Conservation (phyloP, 2,888 invertebrate genomes). For the Meiosimyza decipiens region DNA sequence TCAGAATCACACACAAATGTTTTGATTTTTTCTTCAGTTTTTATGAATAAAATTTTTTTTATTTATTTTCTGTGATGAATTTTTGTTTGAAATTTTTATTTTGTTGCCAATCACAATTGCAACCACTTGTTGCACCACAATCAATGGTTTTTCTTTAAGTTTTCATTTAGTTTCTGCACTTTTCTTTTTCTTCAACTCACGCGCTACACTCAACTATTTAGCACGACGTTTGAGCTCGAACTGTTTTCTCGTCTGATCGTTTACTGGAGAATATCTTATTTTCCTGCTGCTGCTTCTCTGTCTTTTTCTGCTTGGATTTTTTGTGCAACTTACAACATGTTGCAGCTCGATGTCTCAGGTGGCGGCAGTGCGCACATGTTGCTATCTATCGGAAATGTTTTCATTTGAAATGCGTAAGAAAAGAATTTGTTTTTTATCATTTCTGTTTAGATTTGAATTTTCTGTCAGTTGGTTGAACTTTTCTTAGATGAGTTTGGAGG, state of each 20-base stretch:
- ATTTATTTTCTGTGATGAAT: not conserved
- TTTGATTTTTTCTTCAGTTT: conserved; percentile 23
- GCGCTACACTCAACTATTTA: conserved; percentile 42
- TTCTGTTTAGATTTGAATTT: too few relatives aligned
- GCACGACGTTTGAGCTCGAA: conserved; percentile 49
- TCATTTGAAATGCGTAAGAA: not conserved
- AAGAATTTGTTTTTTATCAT: too few relatives aligned
- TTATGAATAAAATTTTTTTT: not conserved
- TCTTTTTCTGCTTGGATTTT: not conserved
- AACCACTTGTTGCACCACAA: conserved; percentile 5
- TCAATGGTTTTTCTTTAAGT: not conserved
- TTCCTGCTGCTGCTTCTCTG: not conserved
- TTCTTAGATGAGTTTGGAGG: too few relatives aligned
- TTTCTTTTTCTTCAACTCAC: not conserved
- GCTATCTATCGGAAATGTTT: not conserved
- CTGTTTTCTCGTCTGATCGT: conserved; percentile 37
- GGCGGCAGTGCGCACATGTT: not conserved
- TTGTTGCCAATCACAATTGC: not conserved
- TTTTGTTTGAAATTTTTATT: not conserved
- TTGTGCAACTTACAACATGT: not conserved
- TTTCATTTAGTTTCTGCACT: not conserved
- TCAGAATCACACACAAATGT: conserved; percentile 37
- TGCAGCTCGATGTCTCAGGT: not conserved
- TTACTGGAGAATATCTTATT: conserved; percentile 21
- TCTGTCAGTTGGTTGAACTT: too few relatives aligned